Evolutionary conservation across 2,797 vertebrate genomes (phyloP).

Genomic region (Rhinella marina): DNA sequence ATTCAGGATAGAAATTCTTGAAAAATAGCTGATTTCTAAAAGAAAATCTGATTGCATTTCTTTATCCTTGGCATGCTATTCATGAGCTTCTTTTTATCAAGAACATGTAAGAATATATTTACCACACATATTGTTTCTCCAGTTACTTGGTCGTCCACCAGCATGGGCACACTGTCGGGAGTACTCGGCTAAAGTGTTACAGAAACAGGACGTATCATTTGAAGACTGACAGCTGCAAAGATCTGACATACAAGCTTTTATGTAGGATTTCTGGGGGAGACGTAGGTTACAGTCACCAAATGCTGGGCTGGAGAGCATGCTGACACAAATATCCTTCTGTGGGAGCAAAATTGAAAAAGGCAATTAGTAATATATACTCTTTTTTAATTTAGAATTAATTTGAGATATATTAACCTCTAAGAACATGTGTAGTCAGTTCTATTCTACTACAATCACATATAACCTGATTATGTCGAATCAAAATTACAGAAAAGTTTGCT

Average conservation of each 20-base stretch:
- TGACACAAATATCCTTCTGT: slow-evolving; percentile 21
- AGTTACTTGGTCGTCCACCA: slow-evolving; percentile 26
- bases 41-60: not conserved
- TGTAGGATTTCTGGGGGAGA: not conserved
- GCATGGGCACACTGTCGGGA: too few species aligned
- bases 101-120: not conserved
- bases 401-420: too few species aligned
- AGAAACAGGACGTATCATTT: slow-evolving; percentile 30
- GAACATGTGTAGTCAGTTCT: too few species aligned
- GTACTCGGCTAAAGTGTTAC: slow-evolving; percentile 48
- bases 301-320: slow-evolving; percentile 21
- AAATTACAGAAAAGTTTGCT: too few species aligned
- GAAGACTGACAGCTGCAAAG: slow-evolving; percentile 18
- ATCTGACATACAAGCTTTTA: slow-evolving; percentile 40
- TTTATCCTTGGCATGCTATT: not conserved
- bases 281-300: slow-evolving; percentile 24
- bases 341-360: not conserved
- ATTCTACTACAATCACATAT: too few species aligned
- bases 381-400: too few species aligned
- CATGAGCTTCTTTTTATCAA: too few species aligned
- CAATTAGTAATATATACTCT: not conserved
- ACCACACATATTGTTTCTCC: slow-evolving; percentile 42
- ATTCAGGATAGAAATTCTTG: not conserved
- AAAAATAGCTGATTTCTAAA: not conserved
- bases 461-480: too few species aligned